Evolutionary conservation across 2,888 invertebrate species (phyloP).

Genomic region (Andrena haemorrhoa): DNA sequence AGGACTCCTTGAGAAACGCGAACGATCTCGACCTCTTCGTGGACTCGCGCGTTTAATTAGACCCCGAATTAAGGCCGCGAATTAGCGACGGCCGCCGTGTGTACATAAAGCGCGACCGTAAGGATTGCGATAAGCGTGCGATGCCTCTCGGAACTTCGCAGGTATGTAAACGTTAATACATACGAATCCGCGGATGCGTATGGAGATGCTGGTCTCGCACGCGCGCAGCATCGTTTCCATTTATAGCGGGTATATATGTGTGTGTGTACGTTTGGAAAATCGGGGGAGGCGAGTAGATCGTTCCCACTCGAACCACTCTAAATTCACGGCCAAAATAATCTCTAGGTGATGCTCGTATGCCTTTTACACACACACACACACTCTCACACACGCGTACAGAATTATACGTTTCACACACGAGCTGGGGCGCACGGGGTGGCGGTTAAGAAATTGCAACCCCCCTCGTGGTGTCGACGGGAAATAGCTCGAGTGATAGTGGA

Average conservation of each 20-base stretch:
- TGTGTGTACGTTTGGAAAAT: constrained; percentile 27
- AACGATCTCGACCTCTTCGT: constrained; percentile 40
- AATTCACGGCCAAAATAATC: constrained; percentile 70
- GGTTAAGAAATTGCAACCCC: background rate
- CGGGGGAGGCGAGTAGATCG: background rate
- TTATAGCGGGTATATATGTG: constrained; percentile 36
- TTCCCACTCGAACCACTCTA: constrained; percentile 42
- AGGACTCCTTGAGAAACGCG: constrained; percentile 48
- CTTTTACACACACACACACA: constrained; percentile 50
- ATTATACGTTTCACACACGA: constrained; percentile 31
- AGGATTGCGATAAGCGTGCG: constrained; percentile 36
- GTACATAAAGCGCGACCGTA: constrained; percentile 41
- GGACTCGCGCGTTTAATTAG: constrained; percentile 59
- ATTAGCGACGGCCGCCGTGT: constrained; percentile 23
- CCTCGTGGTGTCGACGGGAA: constrained; percentile 1
- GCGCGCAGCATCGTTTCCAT: constrained; percentile 37
- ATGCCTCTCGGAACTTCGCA: constrained; percentile 32
- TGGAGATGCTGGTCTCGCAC: constrained; percentile 38
- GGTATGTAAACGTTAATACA: constrained; percentile 1
- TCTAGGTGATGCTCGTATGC: constrained; percentile 64
- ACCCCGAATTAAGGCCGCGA: constrained; percentile 32
- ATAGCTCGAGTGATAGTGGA: background rate
- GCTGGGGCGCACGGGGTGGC: constrained; percentile 27
- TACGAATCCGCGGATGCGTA: constrained; percentile 21
- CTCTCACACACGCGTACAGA: background rate